Evolutionary conservation across 2,113 vertebrate genomes (phyloP).

Genomic region (Entelurus aequoreus): DNA sequence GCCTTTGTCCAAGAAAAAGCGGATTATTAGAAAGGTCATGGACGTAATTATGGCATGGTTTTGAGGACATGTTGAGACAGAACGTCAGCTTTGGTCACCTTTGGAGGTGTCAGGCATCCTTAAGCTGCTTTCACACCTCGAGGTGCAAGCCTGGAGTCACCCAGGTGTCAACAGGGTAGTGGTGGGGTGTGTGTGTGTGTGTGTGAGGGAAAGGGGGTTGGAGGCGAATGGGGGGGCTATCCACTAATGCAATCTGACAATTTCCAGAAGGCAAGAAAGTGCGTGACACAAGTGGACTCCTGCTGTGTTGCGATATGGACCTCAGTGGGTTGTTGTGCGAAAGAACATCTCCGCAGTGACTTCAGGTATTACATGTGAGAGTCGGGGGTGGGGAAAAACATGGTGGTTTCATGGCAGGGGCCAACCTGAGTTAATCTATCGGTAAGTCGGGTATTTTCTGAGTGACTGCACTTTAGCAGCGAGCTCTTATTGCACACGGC

Average conservation of each 20-base stretch:
- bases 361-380: background rate
- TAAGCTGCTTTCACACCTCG: background rate
- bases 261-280: slow-evolving; percentile 2
- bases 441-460: slow-evolving; percentile 2
- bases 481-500: slow-evolving; percentile 10
- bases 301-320: background rate
- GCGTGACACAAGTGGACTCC: background rate
- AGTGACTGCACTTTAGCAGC: background rate
- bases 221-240: no score
- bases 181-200: no score
- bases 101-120: no score
- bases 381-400: no score
- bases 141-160: background rate
- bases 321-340: background rate
- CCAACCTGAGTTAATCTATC: slow-evolving; percentile 14
- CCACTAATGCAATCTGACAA: background rate
- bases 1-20: background rate
- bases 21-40: background rate
- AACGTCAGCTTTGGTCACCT: background rate
- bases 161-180: no score
- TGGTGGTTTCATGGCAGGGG: slow-evolving; percentile 3
- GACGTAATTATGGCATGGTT: background rate
- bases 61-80: background rate
- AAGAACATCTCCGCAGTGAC: background rate
- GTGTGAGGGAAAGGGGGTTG: no score